A percentile compares a stretch with the other conserved stretches of the same genome.
These are phyloP conservation scores for Pogonus chalceus DNA, from an alignment of 1,140 invertebrate genomes.

Conservation along the genomic window DNA sequence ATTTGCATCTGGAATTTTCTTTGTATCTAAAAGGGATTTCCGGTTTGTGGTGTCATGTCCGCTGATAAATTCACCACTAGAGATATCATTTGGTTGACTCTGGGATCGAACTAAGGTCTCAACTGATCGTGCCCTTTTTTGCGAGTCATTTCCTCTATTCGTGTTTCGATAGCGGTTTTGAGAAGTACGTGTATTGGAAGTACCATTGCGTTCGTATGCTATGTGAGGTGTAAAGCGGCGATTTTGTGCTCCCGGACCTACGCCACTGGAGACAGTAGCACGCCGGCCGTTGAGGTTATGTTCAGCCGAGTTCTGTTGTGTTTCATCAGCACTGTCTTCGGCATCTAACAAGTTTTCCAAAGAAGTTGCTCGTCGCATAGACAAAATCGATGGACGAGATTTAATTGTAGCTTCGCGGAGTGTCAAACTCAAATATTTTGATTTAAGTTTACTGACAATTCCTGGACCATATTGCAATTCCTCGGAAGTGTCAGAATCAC, in stretches of 20 bases:
- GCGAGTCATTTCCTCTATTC: constrained; percentile 44
- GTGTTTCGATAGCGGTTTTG: constrained; percentile 32
- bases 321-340: constrained; percentile 43
- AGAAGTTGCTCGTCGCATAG: constrained; percentile 66
- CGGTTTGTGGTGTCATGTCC: constrained; percentile 16
- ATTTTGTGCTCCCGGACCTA: not conserved
- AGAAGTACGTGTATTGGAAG: constrained; percentile 4
- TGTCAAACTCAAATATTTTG: constrained; percentile 72
- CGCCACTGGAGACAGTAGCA: too few relatives aligned
- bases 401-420: constrained; percentile 52
- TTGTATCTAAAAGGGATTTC: constrained; percentile 13
- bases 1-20: constrained; percentile 15
- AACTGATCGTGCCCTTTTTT: constrained; percentile 76
- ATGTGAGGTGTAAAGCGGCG: not conserved
- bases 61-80: constrained; percentile 16
- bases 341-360: constrained; percentile 70
- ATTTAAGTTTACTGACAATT: constrained; percentile 77
- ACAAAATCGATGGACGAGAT: constrained; percentile 49
- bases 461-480: constrained; percentile 84
- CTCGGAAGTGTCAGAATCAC: constrained; percentile 52
- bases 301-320: constrained; percentile 33
- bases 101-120: constrained; percentile 55
- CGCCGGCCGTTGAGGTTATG: constrained; percentile 23
- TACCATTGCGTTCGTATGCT: constrained; percentile 9
- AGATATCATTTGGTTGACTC: constrained; percentile 24